These are phyloP conservation scores for Pandemis cinnamomeana DNA, from an alignment of 2,888 invertebrate species.

Conservation along the genomic window DNA sequence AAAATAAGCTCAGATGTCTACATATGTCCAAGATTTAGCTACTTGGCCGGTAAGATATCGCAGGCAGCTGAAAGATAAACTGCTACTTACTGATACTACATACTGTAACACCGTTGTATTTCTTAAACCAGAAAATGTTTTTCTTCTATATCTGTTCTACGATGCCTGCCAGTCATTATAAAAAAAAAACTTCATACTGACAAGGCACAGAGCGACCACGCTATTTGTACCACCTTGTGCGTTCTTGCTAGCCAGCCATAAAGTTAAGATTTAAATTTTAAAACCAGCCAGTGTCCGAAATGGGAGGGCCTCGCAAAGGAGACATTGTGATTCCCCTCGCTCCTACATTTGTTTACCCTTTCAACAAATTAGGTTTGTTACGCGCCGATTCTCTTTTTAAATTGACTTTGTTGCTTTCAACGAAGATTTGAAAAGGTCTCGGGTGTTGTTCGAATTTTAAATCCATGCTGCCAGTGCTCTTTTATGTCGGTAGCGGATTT, in stretches of 20 bases:
- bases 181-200: no score
- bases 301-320: conserved; percentile 8
- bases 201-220: not conserved
- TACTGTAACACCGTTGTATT: no score
- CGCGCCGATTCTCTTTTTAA: conserved; percentile 52
- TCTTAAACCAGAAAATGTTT: no score
- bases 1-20: conserved; percentile 79
- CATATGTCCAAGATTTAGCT: no score
- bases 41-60: no score
- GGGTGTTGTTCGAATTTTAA: conserved; percentile 38
- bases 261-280: conserved; percentile 34
- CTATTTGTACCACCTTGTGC: not conserved
- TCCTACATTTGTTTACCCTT: conserved; percentile 65
- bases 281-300: conserved; percentile 32
- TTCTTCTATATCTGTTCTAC: no score
- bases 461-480: conserved; percentile 30
- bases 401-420: conserved; percentile 49
- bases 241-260: not conserved
- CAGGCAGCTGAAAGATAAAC: no score
- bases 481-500: conserved; percentile 15
- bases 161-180: no score
- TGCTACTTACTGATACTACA: no score
- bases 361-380: conserved; percentile 71
- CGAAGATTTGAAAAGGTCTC: conserved; percentile 43
- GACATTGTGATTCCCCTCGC: conserved; percentile 57